Conservation (phyloP, 2,797 vertebrate species). For the Micrastur ruficollis region DNA sequence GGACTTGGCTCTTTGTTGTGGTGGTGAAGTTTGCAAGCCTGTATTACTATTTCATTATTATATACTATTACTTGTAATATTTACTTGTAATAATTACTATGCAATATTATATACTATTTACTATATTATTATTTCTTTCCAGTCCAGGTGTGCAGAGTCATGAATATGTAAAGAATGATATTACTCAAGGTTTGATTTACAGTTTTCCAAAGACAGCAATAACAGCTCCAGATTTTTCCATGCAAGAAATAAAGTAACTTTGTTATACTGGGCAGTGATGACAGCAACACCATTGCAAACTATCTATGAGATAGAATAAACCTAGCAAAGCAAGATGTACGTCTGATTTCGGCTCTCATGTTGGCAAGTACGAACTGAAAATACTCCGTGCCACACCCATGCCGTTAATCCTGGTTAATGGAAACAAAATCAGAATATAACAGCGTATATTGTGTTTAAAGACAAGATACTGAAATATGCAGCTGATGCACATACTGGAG, state of each 20-base stretch:
- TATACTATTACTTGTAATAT: too few relatives aligned
- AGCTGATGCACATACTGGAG: not conserved
- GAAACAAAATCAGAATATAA: not conserved
- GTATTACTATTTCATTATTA: not conserved
- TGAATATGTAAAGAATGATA: not conserved
- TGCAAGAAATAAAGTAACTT: not conserved
- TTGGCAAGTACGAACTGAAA: not conserved
- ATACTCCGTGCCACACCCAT: not conserved
- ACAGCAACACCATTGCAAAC: not conserved
- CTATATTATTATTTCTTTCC: not conserved
- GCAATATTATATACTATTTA: too few relatives aligned
- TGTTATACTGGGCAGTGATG: not conserved
- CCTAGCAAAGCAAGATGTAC: not conserved
- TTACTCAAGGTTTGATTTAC: not conserved
- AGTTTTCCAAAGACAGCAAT: not conserved
- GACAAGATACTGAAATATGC: not conserved
- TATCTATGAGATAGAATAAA: not conserved
- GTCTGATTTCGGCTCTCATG: not conserved
- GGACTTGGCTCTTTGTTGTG: not conserved
- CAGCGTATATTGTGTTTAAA: not conserved
- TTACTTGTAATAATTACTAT: too few relatives aligned
- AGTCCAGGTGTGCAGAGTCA: not conserved
- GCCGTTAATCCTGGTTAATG: not conserved
- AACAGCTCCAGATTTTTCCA: not conserved
- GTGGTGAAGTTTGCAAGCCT: not conserved